These are phyloP conservation scores for Pterostichus niger DNA, from an alignment of 2,888 invertebrate species.

Conservation along the genomic window DNA sequence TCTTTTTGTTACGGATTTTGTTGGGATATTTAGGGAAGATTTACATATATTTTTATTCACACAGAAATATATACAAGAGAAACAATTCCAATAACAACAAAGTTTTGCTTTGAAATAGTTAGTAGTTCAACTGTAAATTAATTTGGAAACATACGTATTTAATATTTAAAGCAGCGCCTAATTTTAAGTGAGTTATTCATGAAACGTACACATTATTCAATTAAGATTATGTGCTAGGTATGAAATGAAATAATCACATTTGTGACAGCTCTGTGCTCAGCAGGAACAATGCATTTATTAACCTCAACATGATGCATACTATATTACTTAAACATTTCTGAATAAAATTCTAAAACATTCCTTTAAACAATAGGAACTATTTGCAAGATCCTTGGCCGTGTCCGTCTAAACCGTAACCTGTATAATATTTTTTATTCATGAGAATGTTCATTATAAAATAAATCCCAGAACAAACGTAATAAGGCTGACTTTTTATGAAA, in stretches of 20 bases:
- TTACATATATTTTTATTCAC: slow-evolving; percentile 35
- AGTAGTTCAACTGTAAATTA: not conserved
- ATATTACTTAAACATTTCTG: too few species aligned
- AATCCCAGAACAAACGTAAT: slow-evolving; percentile 6
- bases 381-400: too few species aligned
- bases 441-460: slow-evolving; percentile 17
- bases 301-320: not conserved
- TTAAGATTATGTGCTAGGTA: slow-evolving; percentile 36
- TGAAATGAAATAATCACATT: slow-evolving; percentile 40
- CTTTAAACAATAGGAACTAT: too few species aligned
- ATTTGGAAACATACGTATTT: not conserved
- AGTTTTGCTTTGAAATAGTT: not conserved
- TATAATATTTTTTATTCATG: not conserved
- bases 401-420: too few species aligned
- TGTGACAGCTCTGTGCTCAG: slow-evolving; percentile 24
- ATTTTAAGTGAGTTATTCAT: slow-evolving; percentile 24
- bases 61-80: slow-evolving; percentile 13
- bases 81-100: not conserved
- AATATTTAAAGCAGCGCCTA: slow-evolving; percentile 2
- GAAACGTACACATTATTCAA: slow-evolving; percentile 36
- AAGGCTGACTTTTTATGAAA: slow-evolving; percentile 1
- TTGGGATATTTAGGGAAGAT: slow-evolving; percentile 9
- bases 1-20: slow-evolving; percentile 22
- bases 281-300: slow-evolving; percentile 6
- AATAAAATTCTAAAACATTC: too few species aligned